These are phyloP conservation scores for Sebastiscus albofasciatus DNA, from an alignment of 2,797 vertebrate species.

Conservation along the genomic window DNA sequence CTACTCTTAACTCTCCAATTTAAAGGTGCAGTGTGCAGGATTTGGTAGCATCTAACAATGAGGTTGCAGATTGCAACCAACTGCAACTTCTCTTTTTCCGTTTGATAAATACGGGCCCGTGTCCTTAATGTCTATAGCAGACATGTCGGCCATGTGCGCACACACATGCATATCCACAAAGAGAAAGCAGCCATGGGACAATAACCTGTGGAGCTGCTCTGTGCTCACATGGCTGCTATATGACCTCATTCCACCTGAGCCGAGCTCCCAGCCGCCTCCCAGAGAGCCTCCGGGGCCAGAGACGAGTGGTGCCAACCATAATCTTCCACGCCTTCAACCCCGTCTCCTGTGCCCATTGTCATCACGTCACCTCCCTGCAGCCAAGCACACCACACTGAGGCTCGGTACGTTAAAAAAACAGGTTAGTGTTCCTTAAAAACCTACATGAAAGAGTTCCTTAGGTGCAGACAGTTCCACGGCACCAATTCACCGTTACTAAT, in stretches of 20 bases:
- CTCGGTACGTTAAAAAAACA: neutral
- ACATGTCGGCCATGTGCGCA: neutral
- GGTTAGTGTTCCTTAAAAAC: neutral
- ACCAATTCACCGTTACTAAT: neutral
- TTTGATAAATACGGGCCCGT: neutral
- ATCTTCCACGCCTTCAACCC: slow-evolving; percentile 44
- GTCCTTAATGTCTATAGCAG: slow-evolving; percentile 22
- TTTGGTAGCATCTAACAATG: too few species aligned
- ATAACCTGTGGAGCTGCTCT: slow-evolving; percentile 13
- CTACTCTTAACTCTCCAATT: too few species aligned
- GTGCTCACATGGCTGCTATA: slow-evolving; percentile 51
- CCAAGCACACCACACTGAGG: neutral
- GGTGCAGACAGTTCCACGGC: neutral
- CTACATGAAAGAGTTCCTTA: neutral
- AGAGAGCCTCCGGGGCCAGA: slow-evolving; percentile 58
- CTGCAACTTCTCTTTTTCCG: too few species aligned
- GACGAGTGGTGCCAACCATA: slow-evolving; percentile 59
- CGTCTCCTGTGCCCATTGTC: slow-evolving; percentile 41
- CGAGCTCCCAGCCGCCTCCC: slow-evolving; percentile 58
- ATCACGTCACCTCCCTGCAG: slow-evolving; percentile 16
- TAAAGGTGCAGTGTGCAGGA: too few species aligned
- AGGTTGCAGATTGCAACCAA: too few species aligned
- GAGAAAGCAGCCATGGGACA: slow-evolving; percentile 19
- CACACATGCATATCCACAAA: slow-evolving; percentile 5
- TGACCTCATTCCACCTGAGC: slow-evolving; percentile 78